phyloP scores from a whole-genome alignment of 53 echinoderm and acorn worm genomes.

The Stichopus horrens region DNA sequence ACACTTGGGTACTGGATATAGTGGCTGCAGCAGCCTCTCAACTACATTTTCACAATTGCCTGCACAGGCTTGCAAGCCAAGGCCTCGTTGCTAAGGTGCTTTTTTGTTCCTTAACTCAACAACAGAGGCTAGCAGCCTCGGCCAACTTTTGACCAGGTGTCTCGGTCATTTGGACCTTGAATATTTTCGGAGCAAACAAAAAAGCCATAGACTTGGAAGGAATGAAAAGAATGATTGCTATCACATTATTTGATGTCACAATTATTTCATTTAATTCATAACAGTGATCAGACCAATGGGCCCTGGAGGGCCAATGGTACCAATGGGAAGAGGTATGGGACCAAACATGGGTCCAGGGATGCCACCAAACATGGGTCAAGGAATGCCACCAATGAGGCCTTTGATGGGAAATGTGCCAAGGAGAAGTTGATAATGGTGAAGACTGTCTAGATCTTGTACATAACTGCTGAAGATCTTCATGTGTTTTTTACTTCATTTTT shows the following conservation, averaged over 20 bases:
- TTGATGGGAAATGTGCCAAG: conserved; percentile 24
- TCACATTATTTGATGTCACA: neutral
- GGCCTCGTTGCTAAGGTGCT: too few relatives aligned
- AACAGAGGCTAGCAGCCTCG: too few relatives aligned
- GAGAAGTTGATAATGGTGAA: neutral
- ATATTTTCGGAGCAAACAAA: too few relatives aligned
- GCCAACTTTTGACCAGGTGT: too few relatives aligned
- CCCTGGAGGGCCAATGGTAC: conserved; percentile 68
- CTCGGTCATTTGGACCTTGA: too few relatives aligned
- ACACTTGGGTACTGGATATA: too few relatives aligned
- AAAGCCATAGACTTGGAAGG: too few relatives aligned
- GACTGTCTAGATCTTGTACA: neutral
- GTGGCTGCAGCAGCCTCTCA: too few relatives aligned
- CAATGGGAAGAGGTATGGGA: conserved; percentile 48
- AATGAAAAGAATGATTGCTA: too few relatives aligned
- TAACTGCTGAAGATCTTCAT: neutral
- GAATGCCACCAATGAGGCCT: conserved; percentile 32
- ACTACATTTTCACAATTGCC: too few relatives aligned
- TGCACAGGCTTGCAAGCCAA: too few relatives aligned
- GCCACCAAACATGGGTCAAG: conserved; percentile 46
- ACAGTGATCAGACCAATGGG: conserved; percentile 88
- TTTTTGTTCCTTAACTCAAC: too few relatives aligned
- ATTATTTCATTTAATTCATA: conserved; percentile 23
- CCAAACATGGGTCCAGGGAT: conserved; percentile 49
- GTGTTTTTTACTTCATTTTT: neutral